Percentiles rank a stretch among this genome's conserved stretches.
phyloP scores from a whole-genome alignment of 2,888 invertebrate genomes.

The Copidosoma aretas region DNA sequence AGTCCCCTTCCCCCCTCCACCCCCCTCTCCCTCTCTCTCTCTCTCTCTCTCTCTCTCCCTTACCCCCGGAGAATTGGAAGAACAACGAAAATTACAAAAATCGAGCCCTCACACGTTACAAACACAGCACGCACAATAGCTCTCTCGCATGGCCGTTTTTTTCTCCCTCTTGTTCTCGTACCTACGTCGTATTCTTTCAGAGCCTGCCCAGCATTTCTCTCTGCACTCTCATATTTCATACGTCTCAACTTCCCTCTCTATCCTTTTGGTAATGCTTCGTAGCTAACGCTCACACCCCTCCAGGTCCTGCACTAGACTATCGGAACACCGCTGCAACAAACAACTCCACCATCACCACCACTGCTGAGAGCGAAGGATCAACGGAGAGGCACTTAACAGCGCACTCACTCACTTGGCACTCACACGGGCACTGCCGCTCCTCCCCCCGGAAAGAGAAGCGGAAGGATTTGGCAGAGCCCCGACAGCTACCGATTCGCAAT shows the following conservation, averaged over 20 bases:
- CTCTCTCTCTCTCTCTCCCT: neutral
- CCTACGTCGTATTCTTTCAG: conserved; percentile 23
- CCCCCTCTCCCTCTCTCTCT: too few species aligned
- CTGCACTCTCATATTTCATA: conserved; percentile 20
- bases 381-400: conserved; percentile 22
- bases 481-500: too few species aligned
- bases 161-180: conserved; percentile 38
- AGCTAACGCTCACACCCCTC: conserved; percentile 61
- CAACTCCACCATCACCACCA: conserved; percentile 34
- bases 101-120: conserved; percentile 33
- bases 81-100: conserved; percentile 38
- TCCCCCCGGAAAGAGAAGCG: neutral
- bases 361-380: conserved; percentile 36
- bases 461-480: neutral
- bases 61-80: conserved; percentile 38
- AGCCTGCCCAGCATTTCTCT: conserved; percentile 35
- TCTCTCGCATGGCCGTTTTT: conserved; percentile 36
- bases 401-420: neutral
- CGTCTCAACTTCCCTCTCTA: conserved; percentile 23
- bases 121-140: conserved; percentile 35
- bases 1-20: conserved; percentile 9
- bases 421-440: neutral
- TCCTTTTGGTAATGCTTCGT: conserved; percentile 52
- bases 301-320: conserved; percentile 48
- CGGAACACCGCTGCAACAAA: conserved; percentile 27